These are phyloP conservation scores for Desmophyllum pertusum DNA, from an alignment of 92 coral and sea anemone genomes.

Conservation along the genomic window DNA sequence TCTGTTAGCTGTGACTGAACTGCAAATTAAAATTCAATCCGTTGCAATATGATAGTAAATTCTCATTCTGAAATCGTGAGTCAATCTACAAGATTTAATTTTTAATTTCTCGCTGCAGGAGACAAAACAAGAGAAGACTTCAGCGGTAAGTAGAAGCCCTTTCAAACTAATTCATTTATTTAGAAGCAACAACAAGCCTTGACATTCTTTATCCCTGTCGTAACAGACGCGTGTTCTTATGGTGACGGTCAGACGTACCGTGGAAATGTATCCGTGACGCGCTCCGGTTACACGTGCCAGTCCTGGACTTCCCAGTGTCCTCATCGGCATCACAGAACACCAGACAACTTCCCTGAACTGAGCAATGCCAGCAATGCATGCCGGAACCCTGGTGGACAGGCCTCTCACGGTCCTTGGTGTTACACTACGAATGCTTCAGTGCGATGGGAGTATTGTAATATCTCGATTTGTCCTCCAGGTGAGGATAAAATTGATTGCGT, in stretches of 20 bases:
- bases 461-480: slow-evolving; percentile 18
- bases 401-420: slow-evolving; percentile 78
- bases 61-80: neutral
- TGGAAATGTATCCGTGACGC: slow-evolving; percentile 64
- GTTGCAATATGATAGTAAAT: no score
- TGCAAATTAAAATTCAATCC: no score
- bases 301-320: slow-evolving; percentile 72
- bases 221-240: slow-evolving; percentile 60
- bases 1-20: no score
- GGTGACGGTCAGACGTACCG: slow-evolving; percentile 72
- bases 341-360: slow-evolving; percentile 57
- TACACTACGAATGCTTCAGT: slow-evolving; percentile 57
- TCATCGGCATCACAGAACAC: slow-evolving; percentile 53
- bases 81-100: neutral
- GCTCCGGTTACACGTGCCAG: slow-evolving; percentile 70
- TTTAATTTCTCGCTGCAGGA: neutral
- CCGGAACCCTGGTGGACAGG: slow-evolving; percentile 82
- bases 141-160: slow-evolving; percentile 6
- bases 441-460: slow-evolving; percentile 64
- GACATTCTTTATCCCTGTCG: neutral
- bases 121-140: neutral
- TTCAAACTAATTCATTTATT: neutral
- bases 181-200: neutral
- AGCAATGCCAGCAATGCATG: slow-evolving; percentile 70
- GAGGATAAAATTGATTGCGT: neutral